Conservation (phyloP, 2,888 invertebrate genomes). For the Ditylenchus weischeri region DNA sequence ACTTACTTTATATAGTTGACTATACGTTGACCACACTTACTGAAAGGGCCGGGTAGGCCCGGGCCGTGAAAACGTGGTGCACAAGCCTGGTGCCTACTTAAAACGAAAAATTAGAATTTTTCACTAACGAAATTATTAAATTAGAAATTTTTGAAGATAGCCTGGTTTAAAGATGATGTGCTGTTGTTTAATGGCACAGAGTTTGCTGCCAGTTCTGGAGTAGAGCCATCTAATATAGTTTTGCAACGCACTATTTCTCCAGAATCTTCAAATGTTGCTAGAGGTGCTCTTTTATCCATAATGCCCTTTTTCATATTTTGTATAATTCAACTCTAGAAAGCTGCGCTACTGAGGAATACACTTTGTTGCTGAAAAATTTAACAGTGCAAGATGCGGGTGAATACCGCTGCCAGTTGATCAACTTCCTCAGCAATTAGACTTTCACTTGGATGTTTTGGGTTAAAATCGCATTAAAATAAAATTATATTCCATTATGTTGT, state of each 20-base stretch:
- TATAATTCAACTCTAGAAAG: too few species aligned
- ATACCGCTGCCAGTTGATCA: constrained; percentile 50
- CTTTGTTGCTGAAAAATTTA: constrained; percentile 50
- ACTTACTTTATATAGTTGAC: too few species aligned
- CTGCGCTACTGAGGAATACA: constrained; percentile 48
- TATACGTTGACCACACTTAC: too few species aligned
- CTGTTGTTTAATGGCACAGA: constrained; percentile 50
- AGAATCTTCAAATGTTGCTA: constrained; percentile 16
- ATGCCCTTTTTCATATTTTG: too few species aligned
- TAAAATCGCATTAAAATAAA: neutral
- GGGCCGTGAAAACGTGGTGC: too few species aligned
- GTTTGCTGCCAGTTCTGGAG: constrained; percentile 41
- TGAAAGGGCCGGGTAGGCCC: too few species aligned
- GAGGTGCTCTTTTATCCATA: constrained; percentile 20
- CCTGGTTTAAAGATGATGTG: constrained; percentile 54
- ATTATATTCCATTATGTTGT: constrained; percentile 3
- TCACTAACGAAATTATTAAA: too few species aligned
- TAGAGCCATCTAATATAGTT: constrained; percentile 45
- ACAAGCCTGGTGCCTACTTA: too few species aligned
- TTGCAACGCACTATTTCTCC: constrained; percentile 43
- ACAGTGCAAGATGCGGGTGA: constrained; percentile 52
- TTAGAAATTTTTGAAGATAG: constrained; percentile 33
- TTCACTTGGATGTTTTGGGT: constrained; percentile 55
- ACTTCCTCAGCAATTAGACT: constrained; percentile 51
- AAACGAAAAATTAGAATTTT: too few species aligned